These are phyloP conservation scores for Perca flavescens DNA, from an alignment of 2,113 vertebrate species.

Conservation along the genomic window DNA sequence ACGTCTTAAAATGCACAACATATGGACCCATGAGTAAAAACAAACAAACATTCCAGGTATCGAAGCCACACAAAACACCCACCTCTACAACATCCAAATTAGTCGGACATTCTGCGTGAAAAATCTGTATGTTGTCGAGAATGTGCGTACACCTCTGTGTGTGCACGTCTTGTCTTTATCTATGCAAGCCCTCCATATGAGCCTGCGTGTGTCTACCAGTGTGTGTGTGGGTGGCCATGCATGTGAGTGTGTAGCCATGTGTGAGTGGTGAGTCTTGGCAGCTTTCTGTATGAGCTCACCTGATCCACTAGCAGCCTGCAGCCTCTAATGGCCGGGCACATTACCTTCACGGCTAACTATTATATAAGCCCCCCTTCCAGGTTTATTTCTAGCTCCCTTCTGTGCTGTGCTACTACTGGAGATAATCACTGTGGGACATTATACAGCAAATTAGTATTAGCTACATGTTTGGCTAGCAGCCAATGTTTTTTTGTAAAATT, in stretches of 20 bases:
- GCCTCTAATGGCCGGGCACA: constrained; percentile 41
- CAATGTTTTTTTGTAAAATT: constrained; percentile 13
- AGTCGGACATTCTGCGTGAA: not conserved
- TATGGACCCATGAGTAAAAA: not conserved
- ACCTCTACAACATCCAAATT: not conserved
- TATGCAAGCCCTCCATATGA: not conserved
- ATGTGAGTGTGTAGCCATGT: constrained; percentile 50
- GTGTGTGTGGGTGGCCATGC: constrained; percentile 10
- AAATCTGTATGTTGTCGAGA: not conserved
- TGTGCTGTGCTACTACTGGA: not conserved
- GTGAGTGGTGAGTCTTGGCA: constrained; percentile 62
- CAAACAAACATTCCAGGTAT: not conserved
- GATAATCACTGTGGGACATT: constrained; percentile 38
- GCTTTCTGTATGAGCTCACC: constrained; percentile 64
- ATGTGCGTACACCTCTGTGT: not conserved
- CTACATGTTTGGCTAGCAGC: constrained; percentile 9
- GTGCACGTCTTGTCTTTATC: not conserved
- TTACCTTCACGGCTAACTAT: constrained; percentile 28
- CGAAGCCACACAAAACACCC: not conserved
- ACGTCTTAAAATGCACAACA: not conserved
- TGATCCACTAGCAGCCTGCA: constrained; percentile 52
- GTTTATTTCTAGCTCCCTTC: constrained; percentile 27
- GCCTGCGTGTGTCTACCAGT: not conserved
- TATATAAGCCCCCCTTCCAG: constrained; percentile 47
- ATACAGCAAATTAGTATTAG: constrained; percentile 23